Percentiles rank a stretch among this genome's conserved stretches.
These are phyloP conservation scores for Sesia apiformis DNA, from an alignment of 2,888 invertebrate genomes.

Conservation along the genomic window DNA sequence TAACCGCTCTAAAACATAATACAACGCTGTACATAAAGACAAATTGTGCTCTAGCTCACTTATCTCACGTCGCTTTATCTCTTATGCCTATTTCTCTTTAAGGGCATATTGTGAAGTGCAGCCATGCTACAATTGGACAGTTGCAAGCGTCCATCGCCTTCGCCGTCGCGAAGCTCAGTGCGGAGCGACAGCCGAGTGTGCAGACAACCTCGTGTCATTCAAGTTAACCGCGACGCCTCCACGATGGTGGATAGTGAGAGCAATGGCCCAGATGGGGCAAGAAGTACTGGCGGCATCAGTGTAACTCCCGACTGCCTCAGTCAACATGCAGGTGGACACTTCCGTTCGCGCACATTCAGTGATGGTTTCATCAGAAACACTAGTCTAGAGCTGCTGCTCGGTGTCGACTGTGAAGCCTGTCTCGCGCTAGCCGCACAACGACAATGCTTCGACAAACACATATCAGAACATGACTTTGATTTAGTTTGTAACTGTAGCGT, in stretches of 20 bases:
- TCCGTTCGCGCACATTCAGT: slow-evolving; percentile 66
- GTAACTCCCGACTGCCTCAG: slow-evolving; percentile 38
- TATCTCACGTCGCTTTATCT: not conserved
- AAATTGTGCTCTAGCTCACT: not conserved
- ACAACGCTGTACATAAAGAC: no score
- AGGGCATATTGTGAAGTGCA: not conserved
- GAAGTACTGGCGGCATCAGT: slow-evolving; percentile 14
- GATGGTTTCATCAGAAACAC: slow-evolving; percentile 68
- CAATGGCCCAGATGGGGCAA: slow-evolving; percentile 17
- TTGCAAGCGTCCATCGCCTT: slow-evolving; percentile 64
- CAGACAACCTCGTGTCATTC: slow-evolving; percentile 65
- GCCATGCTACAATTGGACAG: slow-evolving; percentile 63
- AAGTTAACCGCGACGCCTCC: slow-evolving; percentile 65
- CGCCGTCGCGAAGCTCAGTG: slow-evolving; percentile 61
- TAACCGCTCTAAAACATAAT: not conserved
- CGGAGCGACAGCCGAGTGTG: slow-evolving; percentile 59
- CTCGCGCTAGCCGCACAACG: slow-evolving; percentile 58
- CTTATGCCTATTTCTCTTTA: not conserved
- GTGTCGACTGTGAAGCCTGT: slow-evolving; percentile 70
- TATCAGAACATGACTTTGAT: slow-evolving; percentile 57
- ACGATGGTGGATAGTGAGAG: slow-evolving; percentile 58
- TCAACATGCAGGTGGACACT: slow-evolving; percentile 42
- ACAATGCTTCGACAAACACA: slow-evolving; percentile 53
- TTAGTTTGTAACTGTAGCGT: slow-evolving; percentile 65
- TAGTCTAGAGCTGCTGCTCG: slow-evolving; percentile 63